Base-by-base conservation (phyloP, 2,888 invertebrate species). In the Byasa hedistus region DNA sequence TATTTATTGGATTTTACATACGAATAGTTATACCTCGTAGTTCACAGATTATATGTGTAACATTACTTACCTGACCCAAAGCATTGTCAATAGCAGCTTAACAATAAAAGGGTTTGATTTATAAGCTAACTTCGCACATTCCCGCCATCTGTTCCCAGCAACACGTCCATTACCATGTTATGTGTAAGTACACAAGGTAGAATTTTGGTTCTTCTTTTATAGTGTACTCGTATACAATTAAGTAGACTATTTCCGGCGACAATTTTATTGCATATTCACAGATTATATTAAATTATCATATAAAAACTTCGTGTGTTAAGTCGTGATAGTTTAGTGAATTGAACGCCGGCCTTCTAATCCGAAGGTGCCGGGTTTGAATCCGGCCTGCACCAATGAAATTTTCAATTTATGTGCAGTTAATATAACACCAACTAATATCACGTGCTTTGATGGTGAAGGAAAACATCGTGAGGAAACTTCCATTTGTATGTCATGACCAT, bases 51-150 rank as follows among this genome's bases (percentile, higher is more conserved):
- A 44, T 44, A 19, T 19, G 19, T 15, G 21, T 56, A 56, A 27
- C 27, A 58, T 44, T n/a, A 21, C 51, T 27, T 64, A 54, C 58
- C 55, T 58, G 61, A 62, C 61, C 66, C 66, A 19, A 62, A 44
- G 21, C 54, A 48, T 61, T 58, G 61, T 61, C 66, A 61, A 61
- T 57, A 44, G 57, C 57, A n/a, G 22, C 52, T 57, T 51, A 66
- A 62, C 66, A 66, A 66, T 62, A 66, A 66, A 66, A 59, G 58
- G 62, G 61, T 61, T 23, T 66, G 62, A 66, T 66, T 62, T 66
- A 66, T 66, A 52, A 59, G 36, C 23, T 27, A 66, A 66, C 58
- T 66, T 66, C 5, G 62, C 39, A 52, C 58, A 58, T 66, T 66
- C 23, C 22, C 54, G 22, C 55, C 59, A 62, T 32, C 58, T 59